A percentile compares a stretch with the other conserved stretches of the same genome.
Conservation (phyloP, 2,888 invertebrate genomes). For the Gonocerus acuteangulatus region DNA sequence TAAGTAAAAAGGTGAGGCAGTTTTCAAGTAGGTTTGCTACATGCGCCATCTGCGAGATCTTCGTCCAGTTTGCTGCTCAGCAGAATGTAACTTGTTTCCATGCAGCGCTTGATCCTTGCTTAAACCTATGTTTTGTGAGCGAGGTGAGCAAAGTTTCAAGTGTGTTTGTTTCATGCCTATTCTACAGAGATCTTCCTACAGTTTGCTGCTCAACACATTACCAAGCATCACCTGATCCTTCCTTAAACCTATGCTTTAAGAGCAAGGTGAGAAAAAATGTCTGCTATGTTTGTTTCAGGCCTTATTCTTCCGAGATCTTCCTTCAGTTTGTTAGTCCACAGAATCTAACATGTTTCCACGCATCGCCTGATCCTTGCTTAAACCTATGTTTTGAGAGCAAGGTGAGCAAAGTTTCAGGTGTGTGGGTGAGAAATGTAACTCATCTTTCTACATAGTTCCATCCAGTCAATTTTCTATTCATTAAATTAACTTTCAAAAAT, state of each 20-base stretch:
- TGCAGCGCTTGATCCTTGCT: slow-evolving; percentile 69
- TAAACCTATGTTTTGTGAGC: slow-evolving; percentile 54
- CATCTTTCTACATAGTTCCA: background rate
- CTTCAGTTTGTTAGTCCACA: background rate
- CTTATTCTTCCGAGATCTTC: background rate
- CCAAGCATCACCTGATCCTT: slow-evolving; percentile 57
- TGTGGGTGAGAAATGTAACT: slow-evolving; percentile 51
- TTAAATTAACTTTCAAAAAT: too few species aligned
- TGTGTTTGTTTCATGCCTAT: slow-evolving; percentile 53
- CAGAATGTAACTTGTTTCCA: slow-evolving; percentile 36
- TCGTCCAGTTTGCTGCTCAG: background rate
- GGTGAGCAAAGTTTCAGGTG: slow-evolving; percentile 86
- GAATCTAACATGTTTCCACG: slow-evolving; percentile 38
- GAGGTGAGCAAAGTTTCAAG: slow-evolving; percentile 84
- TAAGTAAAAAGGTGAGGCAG: background rate
- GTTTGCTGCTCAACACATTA: too few species aligned
- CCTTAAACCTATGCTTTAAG: slow-evolving; percentile 58
- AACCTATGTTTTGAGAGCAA: slow-evolving; percentile 53
- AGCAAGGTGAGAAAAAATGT: slow-evolving; percentile 39
- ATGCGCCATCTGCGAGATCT: background rate
- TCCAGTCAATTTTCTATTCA: too few species aligned
- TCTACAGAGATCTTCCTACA: too few species aligned
- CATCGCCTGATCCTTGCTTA: slow-evolving; percentile 73
- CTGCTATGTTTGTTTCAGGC: background rate
- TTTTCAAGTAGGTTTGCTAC: background rate